These are phyloP conservation scores for Tricholaema leucomelas DNA, from an alignment of 2,113 vertebrate genomes.

Conservation along the genomic window DNA sequence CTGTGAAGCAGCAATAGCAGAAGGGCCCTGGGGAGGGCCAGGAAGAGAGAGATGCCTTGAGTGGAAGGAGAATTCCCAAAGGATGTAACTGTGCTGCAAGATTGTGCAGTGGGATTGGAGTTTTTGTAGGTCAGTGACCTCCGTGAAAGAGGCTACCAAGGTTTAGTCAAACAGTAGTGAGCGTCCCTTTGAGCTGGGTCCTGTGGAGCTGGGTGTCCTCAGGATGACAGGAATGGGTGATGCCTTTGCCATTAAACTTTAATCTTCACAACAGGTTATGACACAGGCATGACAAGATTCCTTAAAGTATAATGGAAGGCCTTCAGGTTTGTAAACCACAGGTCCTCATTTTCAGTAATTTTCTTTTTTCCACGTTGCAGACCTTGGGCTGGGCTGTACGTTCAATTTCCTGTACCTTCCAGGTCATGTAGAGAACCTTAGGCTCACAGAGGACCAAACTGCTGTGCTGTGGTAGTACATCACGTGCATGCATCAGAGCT, in stretches of 20 bases:
- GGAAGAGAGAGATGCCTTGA: not conserved
- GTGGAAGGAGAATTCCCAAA: not conserved
- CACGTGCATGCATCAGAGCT: fast-evolving
- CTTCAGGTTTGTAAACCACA: not conserved
- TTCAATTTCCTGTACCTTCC: not conserved
- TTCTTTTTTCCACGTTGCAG: not conserved
- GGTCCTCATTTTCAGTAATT: not conserved
- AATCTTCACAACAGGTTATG: not conserved
- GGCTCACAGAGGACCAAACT: not conserved
- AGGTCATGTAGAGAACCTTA: not conserved
- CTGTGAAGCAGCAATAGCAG: not conserved
- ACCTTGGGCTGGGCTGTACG: not conserved
- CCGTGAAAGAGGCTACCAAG: not conserved
- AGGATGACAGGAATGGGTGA: not conserved
- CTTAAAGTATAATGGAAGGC: not conserved
- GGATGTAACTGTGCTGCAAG: not conserved
- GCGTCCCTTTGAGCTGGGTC: not conserved
- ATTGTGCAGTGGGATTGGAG: not conserved
- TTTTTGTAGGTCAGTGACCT: not conserved
- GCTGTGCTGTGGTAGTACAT: not conserved
- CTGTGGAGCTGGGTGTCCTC: not conserved
- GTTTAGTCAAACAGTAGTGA: fast-evolving
- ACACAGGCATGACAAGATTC: not conserved
- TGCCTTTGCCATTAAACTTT: not conserved
- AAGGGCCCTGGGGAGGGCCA: fast-evolving